Conservation (phyloP, 2,113 vertebrate genomes). For the Guaruba guarouba region DNA sequence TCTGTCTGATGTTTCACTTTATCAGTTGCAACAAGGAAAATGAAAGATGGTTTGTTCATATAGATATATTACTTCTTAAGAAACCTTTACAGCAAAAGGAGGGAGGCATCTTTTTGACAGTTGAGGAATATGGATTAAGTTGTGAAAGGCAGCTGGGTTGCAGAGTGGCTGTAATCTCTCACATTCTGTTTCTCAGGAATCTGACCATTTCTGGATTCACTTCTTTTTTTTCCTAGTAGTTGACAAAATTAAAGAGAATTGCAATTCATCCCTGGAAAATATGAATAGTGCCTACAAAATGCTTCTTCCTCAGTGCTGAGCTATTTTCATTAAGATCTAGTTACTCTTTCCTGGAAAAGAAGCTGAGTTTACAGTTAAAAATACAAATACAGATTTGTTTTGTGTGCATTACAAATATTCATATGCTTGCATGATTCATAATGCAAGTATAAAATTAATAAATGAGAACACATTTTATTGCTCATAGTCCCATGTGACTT, state of each 20-base stretch:
- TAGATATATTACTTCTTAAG: neutral
- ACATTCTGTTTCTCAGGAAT: neutral
- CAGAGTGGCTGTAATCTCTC: neutral
- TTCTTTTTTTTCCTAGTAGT: neutral
- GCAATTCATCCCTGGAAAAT: neutral
- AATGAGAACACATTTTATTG: neutral
- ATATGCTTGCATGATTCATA: neutral
- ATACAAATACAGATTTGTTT: neutral
- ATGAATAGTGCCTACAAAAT: neutral
- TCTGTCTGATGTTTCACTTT: neutral
- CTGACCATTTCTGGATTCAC: neutral
- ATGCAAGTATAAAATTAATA: neutral
- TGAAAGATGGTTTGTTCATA: neutral
- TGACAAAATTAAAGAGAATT: neutral
- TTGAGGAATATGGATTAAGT: neutral
- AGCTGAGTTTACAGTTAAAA: neutral
- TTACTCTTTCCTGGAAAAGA: neutral
- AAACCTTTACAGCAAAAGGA: neutral
- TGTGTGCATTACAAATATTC: neutral
- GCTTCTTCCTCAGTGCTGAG: neutral
- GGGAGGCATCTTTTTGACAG: neutral
- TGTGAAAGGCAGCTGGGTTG: neutral
- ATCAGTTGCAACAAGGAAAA: neutral
- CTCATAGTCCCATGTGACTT: fast-evolving
- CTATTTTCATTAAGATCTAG: neutral